These are phyloP conservation scores for Heterodera carotae DNA, from an alignment of 1,140 invertebrate genomes.

Conservation along the genomic window DNA sequence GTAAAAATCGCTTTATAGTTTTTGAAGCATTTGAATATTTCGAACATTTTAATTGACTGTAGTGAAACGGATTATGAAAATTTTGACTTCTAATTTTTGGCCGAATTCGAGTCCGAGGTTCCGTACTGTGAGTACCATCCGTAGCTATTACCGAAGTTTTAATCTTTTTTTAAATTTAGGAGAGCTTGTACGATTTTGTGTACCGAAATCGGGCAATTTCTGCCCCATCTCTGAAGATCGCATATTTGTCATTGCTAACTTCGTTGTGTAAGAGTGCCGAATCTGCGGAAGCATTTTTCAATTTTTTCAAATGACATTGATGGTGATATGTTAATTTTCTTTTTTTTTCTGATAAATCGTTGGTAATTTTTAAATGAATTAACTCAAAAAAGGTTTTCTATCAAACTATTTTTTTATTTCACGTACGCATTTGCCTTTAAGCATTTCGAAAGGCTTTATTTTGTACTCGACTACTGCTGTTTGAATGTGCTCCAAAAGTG, in stretches of 20 bases:
- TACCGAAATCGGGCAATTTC: constrained; percentile 26
- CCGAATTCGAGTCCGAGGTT: too few relatives aligned
- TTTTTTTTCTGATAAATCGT: background rate
- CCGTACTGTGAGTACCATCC: too few relatives aligned
- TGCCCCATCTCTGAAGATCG: constrained; percentile 26
- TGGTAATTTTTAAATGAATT: too few relatives aligned
- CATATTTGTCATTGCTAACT: constrained; percentile 29
- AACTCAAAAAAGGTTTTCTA: too few relatives aligned
- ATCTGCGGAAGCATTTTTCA: constrained; percentile 27
- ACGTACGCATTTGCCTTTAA: too few relatives aligned
- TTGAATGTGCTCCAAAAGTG: background rate
- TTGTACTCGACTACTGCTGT: background rate
- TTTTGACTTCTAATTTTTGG: background rate
- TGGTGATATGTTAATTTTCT: too few relatives aligned
- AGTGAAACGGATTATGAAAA: too few relatives aligned
- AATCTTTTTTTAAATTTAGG: constrained; percentile 19
- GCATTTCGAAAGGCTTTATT: too few relatives aligned
- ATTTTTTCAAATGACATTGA: constrained; percentile 29
- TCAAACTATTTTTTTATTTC: too few relatives aligned
- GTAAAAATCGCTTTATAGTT: too few relatives aligned
- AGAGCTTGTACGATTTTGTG: constrained; percentile 27
- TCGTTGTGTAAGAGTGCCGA: constrained; percentile 29
- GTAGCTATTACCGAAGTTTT: too few relatives aligned
- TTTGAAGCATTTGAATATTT: background rate
- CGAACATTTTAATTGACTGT: too few relatives aligned